Base-by-base conservation (phyloP, 2,113 vertebrate species). In the Otus sunia region DNA sequence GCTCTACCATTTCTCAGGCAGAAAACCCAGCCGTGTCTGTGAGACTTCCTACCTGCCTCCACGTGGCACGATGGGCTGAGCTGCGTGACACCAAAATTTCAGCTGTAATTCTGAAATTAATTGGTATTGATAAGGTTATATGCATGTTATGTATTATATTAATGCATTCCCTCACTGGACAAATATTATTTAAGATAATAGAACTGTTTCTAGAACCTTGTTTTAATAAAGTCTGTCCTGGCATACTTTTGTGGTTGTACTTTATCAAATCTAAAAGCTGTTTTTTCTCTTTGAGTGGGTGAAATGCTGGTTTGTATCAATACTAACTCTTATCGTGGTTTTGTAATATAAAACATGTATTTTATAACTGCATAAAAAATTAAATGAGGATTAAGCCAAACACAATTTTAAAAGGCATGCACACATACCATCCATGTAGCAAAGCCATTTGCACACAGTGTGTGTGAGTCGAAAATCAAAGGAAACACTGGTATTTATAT, bases 271-370 rank as follows among this genome's bases (percentile, higher is more conserved):
- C 63, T 78, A 81, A 94, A 93, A 62, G 75, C 77, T 88, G 77
- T 4, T 75, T 39, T 94, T 86, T 79, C 76, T 90, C 91, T 93
- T 5, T 11, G 77, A 67, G 66, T 47, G 32, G 76, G 77, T 81
- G 81, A 68, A 89, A 91, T 12, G 8, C 86, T 97, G 96, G 72
- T 96, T 97, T 84, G 4, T 62, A 91, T 96, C 96, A 96, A 90
- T 72, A 67, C 78, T 74, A 80, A n/a, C 15, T 23, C 95, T 95
- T 94, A 93, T 58, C 49, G 0, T 29, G 22, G 29, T 2, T 49
- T 81, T 18, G 52, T 90, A 86, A 96, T n/a, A 74, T 6, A 81
- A 93, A 96, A 62, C 88, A 84, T 17, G 56, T 14, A 88, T 88
- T 96, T 92, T 86, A 88, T 15, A 86, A 91, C 34, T 39, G 50